Evolutionary conservation across 2,113 vertebrate species (phyloP), one percentile per base, ranked within the genome.

Genomic region (Myotis brandtii): DNA sequence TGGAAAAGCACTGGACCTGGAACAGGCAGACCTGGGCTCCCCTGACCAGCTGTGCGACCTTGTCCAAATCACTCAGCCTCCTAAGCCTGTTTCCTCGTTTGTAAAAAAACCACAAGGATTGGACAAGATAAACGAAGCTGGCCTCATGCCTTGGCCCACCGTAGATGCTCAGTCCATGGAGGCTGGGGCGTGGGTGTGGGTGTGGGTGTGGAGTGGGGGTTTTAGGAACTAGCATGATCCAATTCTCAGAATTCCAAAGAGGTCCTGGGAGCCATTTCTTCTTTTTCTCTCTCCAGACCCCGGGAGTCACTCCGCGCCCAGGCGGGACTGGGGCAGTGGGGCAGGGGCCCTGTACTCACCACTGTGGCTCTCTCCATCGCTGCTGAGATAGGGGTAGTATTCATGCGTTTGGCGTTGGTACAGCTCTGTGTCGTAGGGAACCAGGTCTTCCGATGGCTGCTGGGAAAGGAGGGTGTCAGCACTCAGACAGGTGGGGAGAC

Each of bases 371-470:
- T 99, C 99, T 98, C 99, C 98, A 97, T 99, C 99, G 72, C 99
- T 98, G 98, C 97, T 98, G 94, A 99, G 99, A 97, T 99, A 99
- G 5, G 98, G 98, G 98, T 99, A 99, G 97, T 99, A 99, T 89
- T 99, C 98, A 77, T 99, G 99, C 10, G 98, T 98, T 67, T 98
- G 99, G 97, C 99, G 99, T 52, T 88, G 95, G 98, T 99, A 99
- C 95, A 99, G 99, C 77, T 99, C 99, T 67, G 99, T 96, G 46
- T 99, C 99, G 62, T 99, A 99, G 76, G 99, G 9, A 94, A 99
- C 98, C 97, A 99, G 99, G 87, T 99, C 99, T 98, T 99, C 99
- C 46, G 99, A 98, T 94, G 99, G 99, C 99, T 99, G 98, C 70
- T 93, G 96, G 97, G 91, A 98, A 94, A 97, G 96, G 43, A 98